Conservation (phyloP, 2,888 invertebrate species). For the Onthophagus sagittarius region DNA sequence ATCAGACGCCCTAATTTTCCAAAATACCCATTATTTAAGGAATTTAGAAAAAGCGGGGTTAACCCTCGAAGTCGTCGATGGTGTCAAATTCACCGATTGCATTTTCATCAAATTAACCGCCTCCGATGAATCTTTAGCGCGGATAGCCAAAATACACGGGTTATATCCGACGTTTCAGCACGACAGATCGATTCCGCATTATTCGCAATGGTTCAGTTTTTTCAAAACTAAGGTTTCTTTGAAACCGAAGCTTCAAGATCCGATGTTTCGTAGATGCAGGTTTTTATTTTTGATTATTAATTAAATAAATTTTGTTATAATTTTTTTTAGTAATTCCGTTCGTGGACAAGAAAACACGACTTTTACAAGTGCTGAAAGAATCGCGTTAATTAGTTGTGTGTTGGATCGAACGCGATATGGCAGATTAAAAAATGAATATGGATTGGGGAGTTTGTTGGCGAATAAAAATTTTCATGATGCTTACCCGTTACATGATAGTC, state of each 20-base stretch:
- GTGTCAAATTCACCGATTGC: constrained; percentile 30
- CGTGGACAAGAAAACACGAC: constrained; percentile 26
- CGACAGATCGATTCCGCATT: constrained; percentile 17
- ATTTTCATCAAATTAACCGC: constrained; percentile 43
- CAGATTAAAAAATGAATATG: constrained; percentile 32
- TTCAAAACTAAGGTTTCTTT: constrained; percentile 32
- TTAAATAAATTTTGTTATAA: not conserved
- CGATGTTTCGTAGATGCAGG: constrained; percentile 34
- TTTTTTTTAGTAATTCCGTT: constrained; percentile 23
- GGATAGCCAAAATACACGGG: constrained; percentile 33
- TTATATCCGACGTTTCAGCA: constrained; percentile 34
- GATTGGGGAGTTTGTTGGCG: constrained; percentile 36
- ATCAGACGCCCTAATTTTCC: constrained; percentile 20
- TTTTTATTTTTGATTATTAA: constrained; percentile 23
- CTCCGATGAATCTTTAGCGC: constrained; percentile 32
- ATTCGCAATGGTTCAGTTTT: not conserved
- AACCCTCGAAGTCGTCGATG: constrained; percentile 32
- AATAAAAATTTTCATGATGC: constrained; percentile 37
- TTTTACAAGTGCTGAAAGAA: constrained; percentile 41
- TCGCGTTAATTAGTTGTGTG: constrained; percentile 39
- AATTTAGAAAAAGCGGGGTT: constrained; percentile 37
- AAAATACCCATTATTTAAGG: constrained; percentile 33
- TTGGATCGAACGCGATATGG: constrained; percentile 38
- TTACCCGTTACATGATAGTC: constrained; percentile 44
- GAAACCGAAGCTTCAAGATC: constrained; percentile 26